These are phyloP conservation scores for Fulmarus glacialis DNA, from an alignment of 2,113 vertebrate species.

Conservation along the genomic window DNA sequence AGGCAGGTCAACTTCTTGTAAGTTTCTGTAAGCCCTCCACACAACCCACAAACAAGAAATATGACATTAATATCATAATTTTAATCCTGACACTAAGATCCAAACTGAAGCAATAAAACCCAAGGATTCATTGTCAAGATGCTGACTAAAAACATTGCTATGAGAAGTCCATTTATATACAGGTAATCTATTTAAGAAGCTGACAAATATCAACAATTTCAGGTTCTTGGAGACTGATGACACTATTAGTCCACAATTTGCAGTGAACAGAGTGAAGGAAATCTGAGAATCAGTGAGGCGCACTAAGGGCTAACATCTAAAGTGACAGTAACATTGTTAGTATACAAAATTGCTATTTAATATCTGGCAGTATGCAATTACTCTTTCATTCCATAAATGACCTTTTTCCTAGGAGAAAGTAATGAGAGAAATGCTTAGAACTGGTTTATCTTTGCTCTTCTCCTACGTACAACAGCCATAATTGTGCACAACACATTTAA, in stretches of 20 bases:
- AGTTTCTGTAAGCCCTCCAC: background rate
- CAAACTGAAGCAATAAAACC: background rate
- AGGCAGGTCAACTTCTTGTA: background rate
- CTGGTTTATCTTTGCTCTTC: background rate
- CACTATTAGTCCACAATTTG: background rate
- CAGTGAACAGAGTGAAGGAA: background rate
- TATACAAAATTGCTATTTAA: background rate
- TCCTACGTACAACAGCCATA: background rate
- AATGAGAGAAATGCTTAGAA: background rate
- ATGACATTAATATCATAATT: background rate
- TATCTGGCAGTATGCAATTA: background rate
- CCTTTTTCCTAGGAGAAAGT: background rate
- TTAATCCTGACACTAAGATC: background rate
- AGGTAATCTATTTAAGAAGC: background rate
- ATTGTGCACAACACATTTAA: background rate
- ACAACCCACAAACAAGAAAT: background rate
- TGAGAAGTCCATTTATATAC: background rate
- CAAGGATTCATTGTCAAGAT: background rate
- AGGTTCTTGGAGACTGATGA: background rate
- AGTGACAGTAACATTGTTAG: background rate
- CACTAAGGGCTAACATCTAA: background rate
- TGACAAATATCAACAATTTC: background rate
- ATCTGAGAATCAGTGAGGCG: background rate
- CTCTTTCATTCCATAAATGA: background rate
- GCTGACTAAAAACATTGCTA: background rate